A percentile compares a stretch with the other conserved stretches of the same genome.
These are phyloP conservation scores for Melanotaenia boesemani DNA, from an alignment of 2,797 vertebrate genomes.

Conservation along the genomic window DNA sequence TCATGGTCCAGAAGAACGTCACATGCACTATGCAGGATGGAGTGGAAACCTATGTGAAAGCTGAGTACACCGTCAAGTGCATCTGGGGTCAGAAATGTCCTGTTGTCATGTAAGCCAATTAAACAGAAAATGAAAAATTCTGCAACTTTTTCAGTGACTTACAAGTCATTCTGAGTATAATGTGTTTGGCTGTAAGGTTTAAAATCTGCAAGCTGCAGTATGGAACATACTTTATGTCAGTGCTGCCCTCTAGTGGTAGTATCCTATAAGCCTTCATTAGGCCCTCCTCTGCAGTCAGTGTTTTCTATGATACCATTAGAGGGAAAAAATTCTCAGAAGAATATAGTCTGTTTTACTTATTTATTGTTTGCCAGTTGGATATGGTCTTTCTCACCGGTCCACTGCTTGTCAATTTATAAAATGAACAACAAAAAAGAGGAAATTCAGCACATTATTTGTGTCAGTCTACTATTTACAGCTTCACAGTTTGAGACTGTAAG, in stretches of 20 bases:
- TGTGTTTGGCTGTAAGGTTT: not conserved
- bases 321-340: too few species aligned
- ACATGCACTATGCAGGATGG: slow-evolving; percentile 94
- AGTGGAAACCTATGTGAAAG: slow-evolving; percentile 90
- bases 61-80: slow-evolving; percentile 94
- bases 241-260: slow-evolving; percentile 77
- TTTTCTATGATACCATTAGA: not conserved
- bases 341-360: too few species aligned
- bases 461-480: not conserved
- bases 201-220: not conserved
- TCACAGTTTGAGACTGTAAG: not conserved
- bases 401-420: not conserved
- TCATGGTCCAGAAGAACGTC: slow-evolving; percentile 94
- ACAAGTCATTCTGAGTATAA: not conserved
- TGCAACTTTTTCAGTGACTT: not conserved
- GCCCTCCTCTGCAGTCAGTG: not conserved
- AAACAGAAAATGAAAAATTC: not conserved
- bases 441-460: not conserved
- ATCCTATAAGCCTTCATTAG: not conserved
- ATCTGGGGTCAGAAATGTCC: slow-evolving; percentile 97
- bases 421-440: not conserved
- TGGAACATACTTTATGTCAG: not conserved
- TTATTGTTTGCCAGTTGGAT: too few species aligned
- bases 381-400: too few species aligned
- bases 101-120: slow-evolving; percentile 88